Evolutionary conservation across 2,797 vertebrate genomes (phyloP).

Genomic region (Peromyscus melanophrys): DNA sequence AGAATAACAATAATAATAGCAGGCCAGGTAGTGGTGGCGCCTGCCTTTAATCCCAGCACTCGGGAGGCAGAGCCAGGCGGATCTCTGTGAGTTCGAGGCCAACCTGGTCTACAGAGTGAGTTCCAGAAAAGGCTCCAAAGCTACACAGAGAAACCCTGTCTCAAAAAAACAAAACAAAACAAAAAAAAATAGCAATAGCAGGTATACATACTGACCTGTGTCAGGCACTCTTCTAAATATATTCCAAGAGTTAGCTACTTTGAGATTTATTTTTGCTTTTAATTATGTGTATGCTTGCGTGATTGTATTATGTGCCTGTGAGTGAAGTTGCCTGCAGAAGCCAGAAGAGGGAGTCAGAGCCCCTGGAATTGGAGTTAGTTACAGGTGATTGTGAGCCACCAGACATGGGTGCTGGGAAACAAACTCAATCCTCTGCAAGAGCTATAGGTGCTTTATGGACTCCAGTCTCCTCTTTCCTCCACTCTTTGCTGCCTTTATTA

Average conservation of each 20-base stretch:
- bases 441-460: not conserved
- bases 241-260: not conserved
- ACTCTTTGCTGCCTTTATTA: conserved; percentile 7
- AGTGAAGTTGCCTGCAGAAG: not conserved
- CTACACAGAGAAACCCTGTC: too few relatives aligned
- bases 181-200: not conserved
- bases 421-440: not conserved
- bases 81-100: too few relatives aligned
- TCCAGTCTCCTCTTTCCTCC: not conserved
- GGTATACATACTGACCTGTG: not conserved
- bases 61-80: too few relatives aligned
- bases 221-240: conserved; percentile 3
- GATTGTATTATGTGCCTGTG: not conserved
- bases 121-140: too few relatives aligned
- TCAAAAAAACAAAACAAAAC: too few relatives aligned
- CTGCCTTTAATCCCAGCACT: too few relatives aligned
- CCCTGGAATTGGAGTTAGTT: not conserved
- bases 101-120: too few relatives aligned
- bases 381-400: not conserved
- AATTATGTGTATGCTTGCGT: not conserved
- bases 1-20: not conserved
- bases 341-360: not conserved
- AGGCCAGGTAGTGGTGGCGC: too few relatives aligned
- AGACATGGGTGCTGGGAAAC: not conserved
- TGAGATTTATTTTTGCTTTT: conserved; percentile 23